Evolutionary conservation across 2,113 vertebrate genomes (phyloP).

Genomic region (Seriola rivoliana): DNA sequence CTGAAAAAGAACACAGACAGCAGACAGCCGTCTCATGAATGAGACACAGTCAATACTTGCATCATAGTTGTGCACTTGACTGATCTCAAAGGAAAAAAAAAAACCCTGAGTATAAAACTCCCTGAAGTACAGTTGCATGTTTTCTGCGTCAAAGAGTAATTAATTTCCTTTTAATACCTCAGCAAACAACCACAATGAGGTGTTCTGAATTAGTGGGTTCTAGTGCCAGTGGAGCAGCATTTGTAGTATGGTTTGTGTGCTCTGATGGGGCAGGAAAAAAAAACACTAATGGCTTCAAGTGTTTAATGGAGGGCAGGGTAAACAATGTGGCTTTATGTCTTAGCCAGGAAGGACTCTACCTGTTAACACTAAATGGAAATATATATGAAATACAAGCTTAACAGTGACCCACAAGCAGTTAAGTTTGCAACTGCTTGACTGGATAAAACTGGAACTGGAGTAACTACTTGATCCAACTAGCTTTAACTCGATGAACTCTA

Average conservation of each 20-base stretch:
- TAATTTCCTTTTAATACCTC: slow-evolving; percentile 34
- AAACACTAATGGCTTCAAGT: slow-evolving; percentile 43
- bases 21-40: slow-evolving; percentile 1
- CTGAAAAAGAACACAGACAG: slow-evolving; percentile 14
- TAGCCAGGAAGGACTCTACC: slow-evolving; percentile 12
- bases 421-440: slow-evolving; percentile 9
- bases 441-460: slow-evolving; percentile 12
- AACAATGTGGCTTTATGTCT: slow-evolving; percentile 47
- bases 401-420: not conserved
- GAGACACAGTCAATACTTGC: not conserved
- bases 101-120: not conserved
- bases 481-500: not conserved
- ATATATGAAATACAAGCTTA: slow-evolving; percentile 9
- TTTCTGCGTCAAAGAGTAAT: not conserved
- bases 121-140: not conserved
- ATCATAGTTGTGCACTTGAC: slow-evolving; percentile 21
- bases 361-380: slow-evolving; percentile 29
- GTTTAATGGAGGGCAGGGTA: slow-evolving; percentile 39
- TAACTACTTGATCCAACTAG: not conserved
- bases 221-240: slow-evolving; percentile 22
- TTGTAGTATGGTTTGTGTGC: not conserved
- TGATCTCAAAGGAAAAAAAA: slow-evolving; percentile 3
- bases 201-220: slow-evolving; percentile 29
- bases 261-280: slow-evolving; percentile 16
- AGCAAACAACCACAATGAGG: slow-evolving; percentile 21